Conservation (phyloP, 37 sponge, comb jelly and placozoan genomes). For the Oscarella lobularis region DNA sequence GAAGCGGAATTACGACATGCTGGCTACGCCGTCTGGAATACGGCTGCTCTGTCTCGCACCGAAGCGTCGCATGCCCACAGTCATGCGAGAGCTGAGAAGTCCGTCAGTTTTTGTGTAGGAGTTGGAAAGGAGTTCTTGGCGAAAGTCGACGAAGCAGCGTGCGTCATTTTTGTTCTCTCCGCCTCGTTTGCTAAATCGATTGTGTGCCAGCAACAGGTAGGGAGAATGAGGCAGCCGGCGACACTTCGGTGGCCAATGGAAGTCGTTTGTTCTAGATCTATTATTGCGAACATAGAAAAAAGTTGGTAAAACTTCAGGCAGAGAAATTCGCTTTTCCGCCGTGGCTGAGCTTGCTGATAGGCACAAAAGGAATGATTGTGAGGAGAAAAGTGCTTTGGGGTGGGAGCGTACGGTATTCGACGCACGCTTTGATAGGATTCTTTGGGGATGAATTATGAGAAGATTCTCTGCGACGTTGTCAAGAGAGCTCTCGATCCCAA, state of each 20-base stretch:
- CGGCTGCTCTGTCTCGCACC: too few species aligned
- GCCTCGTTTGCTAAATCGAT: slow-evolving; percentile 23
- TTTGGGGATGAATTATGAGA: slow-evolving; percentile 13
- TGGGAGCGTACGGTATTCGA: not conserved
- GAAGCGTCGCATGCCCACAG: too few species aligned
- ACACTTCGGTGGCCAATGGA: not conserved
- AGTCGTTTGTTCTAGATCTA: slow-evolving; percentile 10
- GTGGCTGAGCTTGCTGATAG: slow-evolving; percentile 68
- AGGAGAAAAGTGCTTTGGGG: not conserved
- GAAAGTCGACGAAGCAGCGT: slow-evolving; percentile 51
- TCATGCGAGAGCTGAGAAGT: not conserved
- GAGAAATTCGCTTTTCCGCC: slow-evolving; percentile 35
- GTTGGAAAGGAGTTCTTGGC: slow-evolving; percentile 14
- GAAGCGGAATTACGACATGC: too few species aligned
- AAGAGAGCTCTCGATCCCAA: slow-evolving; percentile 22
- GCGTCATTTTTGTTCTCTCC: slow-evolving; percentile 46
- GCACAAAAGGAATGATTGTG: slow-evolving; percentile 37
- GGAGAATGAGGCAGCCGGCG: too few species aligned
- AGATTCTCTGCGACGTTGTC: slow-evolving; percentile 17
- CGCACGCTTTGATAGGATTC: slow-evolving; percentile 5
- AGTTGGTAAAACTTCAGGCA: slow-evolving; percentile 45
- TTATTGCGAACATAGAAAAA: slow-evolving; percentile 69
- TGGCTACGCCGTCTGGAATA: too few species aligned
- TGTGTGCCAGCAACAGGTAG: slow-evolving; percentile 40
- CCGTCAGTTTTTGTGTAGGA: not conserved